Conservation (phyloP, 1,140 invertebrate species). For the Neotoxoptera formosana region DNA sequence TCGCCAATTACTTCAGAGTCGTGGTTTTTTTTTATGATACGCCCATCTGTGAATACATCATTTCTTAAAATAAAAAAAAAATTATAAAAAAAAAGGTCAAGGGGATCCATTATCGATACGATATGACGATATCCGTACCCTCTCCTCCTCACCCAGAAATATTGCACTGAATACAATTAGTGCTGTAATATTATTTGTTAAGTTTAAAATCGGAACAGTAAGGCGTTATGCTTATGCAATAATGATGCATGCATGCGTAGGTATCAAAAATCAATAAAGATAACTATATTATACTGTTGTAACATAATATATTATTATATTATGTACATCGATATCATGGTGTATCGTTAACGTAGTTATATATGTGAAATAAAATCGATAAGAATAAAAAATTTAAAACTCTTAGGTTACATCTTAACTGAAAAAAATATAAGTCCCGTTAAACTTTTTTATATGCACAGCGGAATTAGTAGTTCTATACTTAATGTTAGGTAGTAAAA, state of each 20-base stretch:
- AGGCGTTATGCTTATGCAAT: slow-evolving; percentile 46
- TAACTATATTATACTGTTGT: not conserved
- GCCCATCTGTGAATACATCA: not conserved
- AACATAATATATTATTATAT: not conserved
- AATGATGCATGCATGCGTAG: slow-evolving; percentile 10
- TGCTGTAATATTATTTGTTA: not conserved
- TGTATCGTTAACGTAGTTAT: not conserved
- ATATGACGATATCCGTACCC: not conserved
- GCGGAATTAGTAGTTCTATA: not conserved
- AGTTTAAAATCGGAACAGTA: not conserved
- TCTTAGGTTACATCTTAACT: not conserved
- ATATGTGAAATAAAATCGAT: not conserved
- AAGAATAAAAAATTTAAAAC: not conserved
- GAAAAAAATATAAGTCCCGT: not conserved
- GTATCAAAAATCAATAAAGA: not conserved
- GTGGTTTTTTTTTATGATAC: not conserved
- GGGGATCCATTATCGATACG: not conserved
- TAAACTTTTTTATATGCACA: not conserved
- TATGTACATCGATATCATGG: not conserved
- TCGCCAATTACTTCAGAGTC: not conserved
- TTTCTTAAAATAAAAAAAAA: not conserved
- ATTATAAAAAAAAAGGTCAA: not conserved
- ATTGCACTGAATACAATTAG: too few relatives aligned
- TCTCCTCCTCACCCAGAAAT: not conserved
- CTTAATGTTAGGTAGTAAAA: not conserved